Evolutionary conservation across 2,797 vertebrate genomes (phyloP), one percentile per base, ranked within the genome.

Genomic region (Tokudaia muenninki): DNA sequence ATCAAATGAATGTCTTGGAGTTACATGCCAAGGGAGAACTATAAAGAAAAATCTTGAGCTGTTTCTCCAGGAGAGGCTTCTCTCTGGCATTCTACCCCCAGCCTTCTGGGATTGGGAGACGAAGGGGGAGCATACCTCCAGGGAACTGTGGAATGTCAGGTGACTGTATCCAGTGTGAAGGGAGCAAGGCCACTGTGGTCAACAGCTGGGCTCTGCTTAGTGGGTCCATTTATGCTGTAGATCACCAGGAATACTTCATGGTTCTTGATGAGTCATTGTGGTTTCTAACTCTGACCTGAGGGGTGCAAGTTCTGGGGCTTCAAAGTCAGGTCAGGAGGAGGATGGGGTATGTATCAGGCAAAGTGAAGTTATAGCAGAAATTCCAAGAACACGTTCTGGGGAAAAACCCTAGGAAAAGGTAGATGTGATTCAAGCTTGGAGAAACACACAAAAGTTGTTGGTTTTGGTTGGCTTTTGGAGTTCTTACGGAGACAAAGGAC

Each of bases 101-200:
- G 14, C 5, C 31, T 13, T 31, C 65, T 67, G 63, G 29, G 12
- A 29, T 14, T 65, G 29, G 12, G 13, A 12, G 31, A 3, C 2
- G 4, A 16, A 13, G 65, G 13, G 34, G 67, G 14, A 74, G 16
- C 70, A 90, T n/a, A 98, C 93, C 90, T 96, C 78, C 93, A 97
- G 61, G 92, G 91, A 96, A 95, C 96, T 4, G 79, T 41, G 4
- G 89, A 79, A 2, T 94, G 91, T 96, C 95, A 97, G 6, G 0
- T 0, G 5, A 5, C 57, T 1, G 93, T 97, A 34, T 96, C 91
- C 82, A 97, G 61, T 19, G 61, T 47, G 57, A 97, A 97, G 75
- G 37, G 3, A 94, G 94, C 89, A 0, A 97, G 79, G 14, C 95
- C 91, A 2, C 87, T 3, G 0, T 10, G 37, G 78, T 97, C 96